Evolutionary conservation across 2,888 invertebrate species (phyloP), one percentile per base, ranked within the genome.

Genomic region (Callyntrura guangdongensis): DNA sequence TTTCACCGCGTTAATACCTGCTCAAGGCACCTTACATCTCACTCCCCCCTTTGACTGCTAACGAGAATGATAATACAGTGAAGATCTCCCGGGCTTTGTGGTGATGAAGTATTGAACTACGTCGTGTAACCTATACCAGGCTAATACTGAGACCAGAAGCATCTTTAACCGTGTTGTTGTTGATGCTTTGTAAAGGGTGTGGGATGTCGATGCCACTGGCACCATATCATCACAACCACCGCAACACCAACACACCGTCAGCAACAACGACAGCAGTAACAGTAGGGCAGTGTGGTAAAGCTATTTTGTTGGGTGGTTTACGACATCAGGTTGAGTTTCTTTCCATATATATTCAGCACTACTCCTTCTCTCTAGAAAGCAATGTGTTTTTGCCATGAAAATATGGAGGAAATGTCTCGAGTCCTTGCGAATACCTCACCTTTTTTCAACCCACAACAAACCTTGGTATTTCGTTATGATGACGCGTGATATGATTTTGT

Each of bases 71-170:
- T 83, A 74, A 87, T 53, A 67, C 72, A 83, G 74, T 72, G 27
- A 59, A 74, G 83, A 82, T 89, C 89, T 89, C 89, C 22, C 74
- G 89, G 89, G 89, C 49, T 89, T 89, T 89, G 89, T 36, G 89
- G 82, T 74, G 82, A 89, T 89, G 83, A 88, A 74, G 89, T 74
- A 83, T 87, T 87, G 79, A 69, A 77, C 79, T 53, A 49, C 81
- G 53, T 49, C 49, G 61, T 84, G 36, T 22, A 45, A 86, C 27
- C 12, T 27, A 14, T 3, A 49, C 22, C 4, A 17, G 14, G 56
- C 72, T 20, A 64, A 79, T 81, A 81, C 67, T 8, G 22, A 81
- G 81, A 22, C 69, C 87, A 56, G 36, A 81, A 49, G 87, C 87
- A 56, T 87, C 87, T 87, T 87, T 69, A 81, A 69, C 69, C 45